Evolutionary conservation across 2,113 vertebrate species (phyloP).

Genomic region (Rhynchopsitta pachyrhyncha): DNA sequence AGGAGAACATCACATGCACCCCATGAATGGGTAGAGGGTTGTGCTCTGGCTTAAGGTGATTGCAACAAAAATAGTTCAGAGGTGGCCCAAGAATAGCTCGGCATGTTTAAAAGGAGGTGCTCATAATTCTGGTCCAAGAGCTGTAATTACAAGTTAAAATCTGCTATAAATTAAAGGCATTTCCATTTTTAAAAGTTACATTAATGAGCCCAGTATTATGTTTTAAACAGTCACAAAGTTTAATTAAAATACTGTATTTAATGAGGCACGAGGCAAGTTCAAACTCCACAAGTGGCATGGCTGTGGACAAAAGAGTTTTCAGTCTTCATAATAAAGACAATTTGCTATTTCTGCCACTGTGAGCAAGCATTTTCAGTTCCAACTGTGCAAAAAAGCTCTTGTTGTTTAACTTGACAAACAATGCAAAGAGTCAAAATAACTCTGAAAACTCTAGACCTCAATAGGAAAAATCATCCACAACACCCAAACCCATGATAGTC

Average conservation of each 20-base stretch:
- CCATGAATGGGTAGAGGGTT: accelerated
- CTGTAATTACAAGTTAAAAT: not conserved
- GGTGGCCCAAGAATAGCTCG: not conserved
- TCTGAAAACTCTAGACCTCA: not conserved
- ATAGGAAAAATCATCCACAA: not conserved
- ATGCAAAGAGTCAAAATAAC: not conserved
- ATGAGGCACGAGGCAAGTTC: not conserved
- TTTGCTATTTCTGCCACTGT: not conserved
- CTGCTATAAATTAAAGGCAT: not conserved
- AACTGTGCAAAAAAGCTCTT: not conserved
- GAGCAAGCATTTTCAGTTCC: not conserved
- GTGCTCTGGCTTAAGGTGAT: not conserved
- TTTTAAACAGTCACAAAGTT: not conserved
- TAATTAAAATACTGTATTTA: not conserved
- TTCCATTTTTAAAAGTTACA: not conserved
- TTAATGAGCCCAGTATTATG: not conserved
- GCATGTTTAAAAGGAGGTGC: not conserved
- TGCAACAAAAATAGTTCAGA: not conserved
- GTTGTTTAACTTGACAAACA: not conserved
- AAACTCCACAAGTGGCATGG: not conserved
- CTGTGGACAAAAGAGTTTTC: not conserved
- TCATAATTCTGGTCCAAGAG: not conserved
- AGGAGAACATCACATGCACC: not conserved
- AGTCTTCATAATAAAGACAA: not conserved
- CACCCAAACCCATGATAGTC: not conserved